Evolutionary conservation across 2,113 vertebrate genomes (phyloP), one percentile per base, ranked within the genome.

Genomic region (Semicossyphus pulcher): DNA sequence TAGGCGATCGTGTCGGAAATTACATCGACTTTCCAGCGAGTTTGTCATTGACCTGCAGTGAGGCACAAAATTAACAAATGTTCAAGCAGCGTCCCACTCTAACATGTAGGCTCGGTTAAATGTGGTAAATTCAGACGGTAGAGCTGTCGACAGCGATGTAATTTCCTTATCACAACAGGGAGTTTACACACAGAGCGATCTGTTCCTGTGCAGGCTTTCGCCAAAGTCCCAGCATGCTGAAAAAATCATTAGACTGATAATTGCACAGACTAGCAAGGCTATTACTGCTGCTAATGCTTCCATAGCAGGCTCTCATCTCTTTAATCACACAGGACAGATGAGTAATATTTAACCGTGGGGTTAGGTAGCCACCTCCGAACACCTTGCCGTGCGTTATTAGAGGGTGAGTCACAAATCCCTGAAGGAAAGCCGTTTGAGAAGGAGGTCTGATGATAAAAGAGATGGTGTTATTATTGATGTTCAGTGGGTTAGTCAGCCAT

Each of bases 11-110:
- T 39, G 60, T 85, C 65, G 79, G 61, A 83, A 85, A 87, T 88
- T 70, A 47, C 51, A 20, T 77, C 7, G 20, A 63, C 44, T 76
- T 77, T 69, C 28, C 39, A 32, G 42, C 60, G 47, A 76, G 47
- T 76, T 59, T 59, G 47, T 44, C 56, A 54, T 36, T 57, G 61
- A 49, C 32, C 52, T n/a, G 18, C 75, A 85, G 42, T 73, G 74
- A 72, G 72, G 72, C 75, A 68, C 54, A 85, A 82, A 87, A 84
- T 76, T 52, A 81, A 71, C 48, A 80, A 68, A 71, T 59, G 56
- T 68, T 21, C 54, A 32, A 42, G 25, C 36, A 58, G 44, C 10
- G 2, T 73, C 31, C 47, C 18, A 15, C 21, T 1, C 73, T 21
- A 54, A 58, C 47, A 65, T 72, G 54, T 41, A 34, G 58, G 61